Base-by-base conservation (phyloP, 2,113 vertebrate species). In the Psammodynastes pulverulentus region DNA sequence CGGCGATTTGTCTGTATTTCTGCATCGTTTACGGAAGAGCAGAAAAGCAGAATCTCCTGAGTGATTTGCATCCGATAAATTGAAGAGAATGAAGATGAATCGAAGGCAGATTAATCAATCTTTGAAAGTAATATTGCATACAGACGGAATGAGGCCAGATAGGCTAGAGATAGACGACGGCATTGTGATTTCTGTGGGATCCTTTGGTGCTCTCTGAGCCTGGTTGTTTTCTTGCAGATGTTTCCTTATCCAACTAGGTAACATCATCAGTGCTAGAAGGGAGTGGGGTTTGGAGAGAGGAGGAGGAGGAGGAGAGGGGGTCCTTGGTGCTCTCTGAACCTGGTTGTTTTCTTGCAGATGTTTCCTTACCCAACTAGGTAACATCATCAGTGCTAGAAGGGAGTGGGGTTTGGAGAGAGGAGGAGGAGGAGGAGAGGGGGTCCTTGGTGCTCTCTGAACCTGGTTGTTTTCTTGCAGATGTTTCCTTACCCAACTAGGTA, bases 1-100 rank as follows among this genome's bases (percentile, higher is more conserved):
- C 89, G 92, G 93, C 84, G 91, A 92, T 92, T 94, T 93, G 93
- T 94, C 91, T 48, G 84, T 49, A 90, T 91, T 10, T 51, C 88
- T 58, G 24, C 48, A 5, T 51, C 88, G 9, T 49, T 67, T 84
- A 13, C 72, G 67, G 87, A 39, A 53, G 56, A 15, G 88, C 84
- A 89, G 87, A 91, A 91, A 0, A 0, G 21, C 29, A 29, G 19
- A 72, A 58, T 53, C 72, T 1, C 15, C 26, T 84, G 48, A 8
- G 34, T 10, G 62, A 53, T 51, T 29, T 52, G n/a, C 24, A 8
- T 92, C 34, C 91, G 53, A 62, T 51, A 34, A 62, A 67, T 5
- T 15, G 84, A 19, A 62, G 52, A 58, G 9, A 91, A 48, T 58
- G 43, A 86, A 91, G 12, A 12, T 34, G 90, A 48, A 91, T 49